phyloP scores from a whole-genome alignment of 2,113 vertebrate genomes.

The Clinocottus analis region DNA sequence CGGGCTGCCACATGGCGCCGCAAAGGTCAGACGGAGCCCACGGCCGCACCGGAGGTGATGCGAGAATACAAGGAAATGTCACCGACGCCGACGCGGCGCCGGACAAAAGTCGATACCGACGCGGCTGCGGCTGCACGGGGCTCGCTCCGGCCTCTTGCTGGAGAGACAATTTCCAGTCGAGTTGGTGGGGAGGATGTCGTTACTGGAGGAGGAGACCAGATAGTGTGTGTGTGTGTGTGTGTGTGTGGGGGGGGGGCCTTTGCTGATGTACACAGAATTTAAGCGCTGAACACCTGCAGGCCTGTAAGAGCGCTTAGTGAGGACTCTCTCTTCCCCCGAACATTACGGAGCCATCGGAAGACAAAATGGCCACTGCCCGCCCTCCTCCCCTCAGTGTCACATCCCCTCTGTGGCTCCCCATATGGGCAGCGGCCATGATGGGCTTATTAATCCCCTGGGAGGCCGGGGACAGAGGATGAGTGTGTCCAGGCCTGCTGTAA shows the following conservation, averaged over 20 bases:
- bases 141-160: slow-evolving; percentile 18
- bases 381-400: slow-evolving; percentile 31
- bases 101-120: slow-evolving; percentile 68
- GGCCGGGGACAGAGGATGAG: slow-evolving; percentile 70
- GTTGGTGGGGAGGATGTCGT: slow-evolving; percentile 21
- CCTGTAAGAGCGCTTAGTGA: slow-evolving; percentile 18
- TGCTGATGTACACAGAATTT: slow-evolving; percentile 41
- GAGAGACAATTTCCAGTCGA: slow-evolving; percentile 26
- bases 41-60: slow-evolving; percentile 56
- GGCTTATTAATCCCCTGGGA: slow-evolving; percentile 76
- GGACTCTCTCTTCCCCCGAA: slow-evolving; percentile 9
- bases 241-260: neutral
- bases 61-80: slow-evolving; percentile 69
- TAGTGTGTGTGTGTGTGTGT: too few relatives aligned
- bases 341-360: slow-evolving; percentile 10
- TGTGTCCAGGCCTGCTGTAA: slow-evolving; percentile 70
- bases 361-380: slow-evolving; percentile 61
- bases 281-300: slow-evolving; percentile 34
- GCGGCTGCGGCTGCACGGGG: slow-evolving; percentile 39
- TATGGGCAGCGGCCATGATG: slow-evolving; percentile 63
- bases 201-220: slow-evolving; percentile 11
- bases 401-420: slow-evolving; percentile 44
- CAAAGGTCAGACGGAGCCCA: slow-evolving; percentile 72
- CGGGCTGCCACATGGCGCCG: slow-evolving; percentile 57
- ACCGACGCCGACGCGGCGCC: slow-evolving; percentile 51